Base-by-base conservation (phyloP, 1,140 invertebrate species). In the Drosophila tropicalis region DNA sequence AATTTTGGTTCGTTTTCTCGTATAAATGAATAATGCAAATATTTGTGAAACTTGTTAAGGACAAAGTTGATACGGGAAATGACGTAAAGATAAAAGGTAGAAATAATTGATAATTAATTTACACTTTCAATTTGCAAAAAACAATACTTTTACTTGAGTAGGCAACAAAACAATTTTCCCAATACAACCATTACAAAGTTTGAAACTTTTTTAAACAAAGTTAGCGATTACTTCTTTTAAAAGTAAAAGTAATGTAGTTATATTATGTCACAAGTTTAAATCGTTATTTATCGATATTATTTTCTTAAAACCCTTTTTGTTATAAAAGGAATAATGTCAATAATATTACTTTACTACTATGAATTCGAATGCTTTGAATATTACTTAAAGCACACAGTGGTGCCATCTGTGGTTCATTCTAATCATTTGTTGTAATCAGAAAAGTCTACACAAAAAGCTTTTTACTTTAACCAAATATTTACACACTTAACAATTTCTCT, bases 391-490 rank as follows among this genome's bases (percentile, higher is more conserved):
- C 1, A 51, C 34, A 63, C 9, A 1, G 3, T 0, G 9, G 56
- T 67, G 67, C 72, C 75, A 76, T 77, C 75, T 77, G 72, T 78
- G 64, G 63, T 41, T 64, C 1, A 12, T 2, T 17, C 1, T 1
- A 1, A 1, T 1, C 15, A 47, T 6, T 47, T 17, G 7, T 47
- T 10, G 25, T 19, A 47, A 4, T 15, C 32, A 3, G 5, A 55
- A 15, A 72, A 72, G 29, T 78, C 74, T 78, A 44, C 76, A 78
- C 17, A 64, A 72, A 67, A 72, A 76, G 72, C 72, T 76, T 9
- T 6, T 22, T 40, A 29, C 36, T 56, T n/a, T 32, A 36, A 6
- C 34, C 62, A 40, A 63, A 44, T 47, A n/a, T 47, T 58, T 32
- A 5, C 19, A 5, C 25, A 62, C 25, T 15, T 40, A 19, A 32